These are phyloP conservation scores for Hippocampus abdominalis DNA, from an alignment of 2,113 vertebrate species.

Conservation along the genomic window DNA sequence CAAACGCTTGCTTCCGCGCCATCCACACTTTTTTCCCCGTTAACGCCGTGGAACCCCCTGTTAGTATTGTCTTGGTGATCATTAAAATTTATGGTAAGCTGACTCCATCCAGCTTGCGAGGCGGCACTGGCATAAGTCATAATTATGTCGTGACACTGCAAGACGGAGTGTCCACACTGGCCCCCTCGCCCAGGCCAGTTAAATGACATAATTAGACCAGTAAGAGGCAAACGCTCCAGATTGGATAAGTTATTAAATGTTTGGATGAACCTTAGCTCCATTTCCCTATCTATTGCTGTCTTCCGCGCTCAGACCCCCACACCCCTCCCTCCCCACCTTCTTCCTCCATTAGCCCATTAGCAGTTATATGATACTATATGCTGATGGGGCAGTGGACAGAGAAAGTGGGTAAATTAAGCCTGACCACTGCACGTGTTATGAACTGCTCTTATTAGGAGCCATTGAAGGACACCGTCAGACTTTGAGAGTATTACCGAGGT, in stretches of 20 bases:
- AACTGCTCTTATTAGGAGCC: slow-evolving; percentile 55
- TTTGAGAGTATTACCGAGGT: slow-evolving; percentile 13
- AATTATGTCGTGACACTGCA: slow-evolving; percentile 71
- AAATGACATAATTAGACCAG: slow-evolving; percentile 72
- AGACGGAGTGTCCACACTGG: slow-evolving; percentile 50
- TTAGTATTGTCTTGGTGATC: slow-evolving; percentile 67
- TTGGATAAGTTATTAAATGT: slow-evolving; percentile 77
- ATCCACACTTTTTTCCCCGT: slow-evolving; percentile 35
- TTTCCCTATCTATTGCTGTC: slow-evolving; percentile 64
- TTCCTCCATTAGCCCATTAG: slow-evolving; percentile 64
- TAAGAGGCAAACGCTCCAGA: slow-evolving; percentile 66
- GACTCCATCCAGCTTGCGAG: slow-evolving; percentile 71
- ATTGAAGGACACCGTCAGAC: slow-evolving; percentile 58
- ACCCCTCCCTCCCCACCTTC: slow-evolving; percentile 31
- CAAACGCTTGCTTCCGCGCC: slow-evolving; percentile 11
- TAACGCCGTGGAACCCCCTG: slow-evolving; percentile 47
- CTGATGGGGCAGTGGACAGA: slow-evolving; percentile 68
- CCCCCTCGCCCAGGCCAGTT: slow-evolving; percentile 57
- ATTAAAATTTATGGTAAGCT: slow-evolving; percentile 73
- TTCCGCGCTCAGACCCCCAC: slow-evolving; percentile 11
- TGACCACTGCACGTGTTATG: slow-evolving; percentile 65
- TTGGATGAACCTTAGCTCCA: slow-evolving; percentile 74
- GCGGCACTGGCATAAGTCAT: slow-evolving; percentile 72
- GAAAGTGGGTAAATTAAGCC: slow-evolving; percentile 71
- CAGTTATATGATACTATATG: slow-evolving; percentile 74